Percentiles rank a stretch among this genome's conserved stretches.
These are phyloP conservation scores for Hydropsyche betteni DNA, from an alignment of 2,888 invertebrate species.

Conservation along the genomic window DNA sequence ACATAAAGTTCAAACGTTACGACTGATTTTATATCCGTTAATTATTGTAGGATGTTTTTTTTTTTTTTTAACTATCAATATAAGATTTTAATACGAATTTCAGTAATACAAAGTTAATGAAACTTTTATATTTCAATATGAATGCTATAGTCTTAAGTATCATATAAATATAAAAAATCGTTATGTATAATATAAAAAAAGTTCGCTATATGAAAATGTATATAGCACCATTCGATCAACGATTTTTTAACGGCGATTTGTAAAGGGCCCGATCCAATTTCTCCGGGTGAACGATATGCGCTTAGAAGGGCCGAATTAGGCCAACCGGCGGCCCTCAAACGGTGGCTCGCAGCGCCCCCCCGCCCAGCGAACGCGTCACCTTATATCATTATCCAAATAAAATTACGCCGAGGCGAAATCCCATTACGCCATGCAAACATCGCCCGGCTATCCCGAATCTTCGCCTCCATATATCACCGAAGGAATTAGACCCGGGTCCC, in stretches of 20 bases:
- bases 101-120: too few species aligned
- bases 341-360: neutral
- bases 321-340: neutral
- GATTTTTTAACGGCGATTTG: constrained; percentile 19
- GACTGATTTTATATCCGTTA: neutral
- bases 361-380: constrained; percentile 41
- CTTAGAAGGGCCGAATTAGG: constrained; percentile 7
- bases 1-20: neutral
- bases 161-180: too few species aligned
- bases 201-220: neutral
- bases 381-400: constrained; percentile 52
- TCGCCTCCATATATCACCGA: constrained; percentile 47
- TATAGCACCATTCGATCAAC: neutral
- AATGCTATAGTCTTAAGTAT: too few species aligned
- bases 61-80: too few species aligned
- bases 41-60: too few species aligned
- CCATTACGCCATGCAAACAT: constrained; percentile 51
- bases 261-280: constrained; percentile 23
- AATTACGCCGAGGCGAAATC: constrained; percentile 51
- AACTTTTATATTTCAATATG: too few species aligned
- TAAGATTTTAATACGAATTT: too few species aligned
- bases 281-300: constrained; percentile 2
- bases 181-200: too few species aligned
- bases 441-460: constrained; percentile 45
- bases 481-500: constrained; percentile 48